Conservation (phyloP, 2,113 vertebrate genomes). For the Mesocricetus auratus region DNA sequence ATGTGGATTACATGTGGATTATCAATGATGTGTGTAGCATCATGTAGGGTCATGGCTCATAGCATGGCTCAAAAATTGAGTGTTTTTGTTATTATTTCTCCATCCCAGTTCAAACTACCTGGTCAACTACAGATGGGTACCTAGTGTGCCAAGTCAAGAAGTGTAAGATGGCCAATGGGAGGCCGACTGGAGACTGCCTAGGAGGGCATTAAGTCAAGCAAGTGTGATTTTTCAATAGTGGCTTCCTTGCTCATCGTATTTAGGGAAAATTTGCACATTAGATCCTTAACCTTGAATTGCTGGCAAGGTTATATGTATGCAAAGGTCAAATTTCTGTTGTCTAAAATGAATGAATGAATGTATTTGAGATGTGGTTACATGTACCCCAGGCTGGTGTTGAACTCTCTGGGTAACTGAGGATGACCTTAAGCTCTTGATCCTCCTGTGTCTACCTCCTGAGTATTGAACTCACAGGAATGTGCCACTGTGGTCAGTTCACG, state of each 20-base stretch:
- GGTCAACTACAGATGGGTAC: background rate
- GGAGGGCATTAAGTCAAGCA: background rate
- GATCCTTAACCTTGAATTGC: background rate
- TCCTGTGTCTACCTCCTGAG: background rate
- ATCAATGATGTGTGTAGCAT: background rate
- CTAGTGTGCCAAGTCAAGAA: background rate
- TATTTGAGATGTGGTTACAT: background rate
- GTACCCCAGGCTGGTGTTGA: background rate
- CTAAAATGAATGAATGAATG: background rate
- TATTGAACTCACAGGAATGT: background rate
- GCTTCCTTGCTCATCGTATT: background rate
- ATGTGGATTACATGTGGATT: background rate
- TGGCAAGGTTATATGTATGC: background rate
- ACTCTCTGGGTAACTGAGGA: background rate
- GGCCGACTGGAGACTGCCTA: background rate
- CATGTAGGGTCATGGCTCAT: background rate
- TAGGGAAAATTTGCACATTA: background rate
- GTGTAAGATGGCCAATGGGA: background rate
- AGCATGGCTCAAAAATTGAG: background rate
- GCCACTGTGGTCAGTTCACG: background rate
- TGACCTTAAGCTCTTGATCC: background rate
- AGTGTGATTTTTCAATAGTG: background rate
- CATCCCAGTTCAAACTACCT: background rate
- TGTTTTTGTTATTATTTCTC: background rate
- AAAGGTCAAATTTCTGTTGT: conserved; percentile 22